Evolutionary conservation across 2,797 vertebrate species (phyloP).

Genomic region (Anguilla obscura): DNA sequence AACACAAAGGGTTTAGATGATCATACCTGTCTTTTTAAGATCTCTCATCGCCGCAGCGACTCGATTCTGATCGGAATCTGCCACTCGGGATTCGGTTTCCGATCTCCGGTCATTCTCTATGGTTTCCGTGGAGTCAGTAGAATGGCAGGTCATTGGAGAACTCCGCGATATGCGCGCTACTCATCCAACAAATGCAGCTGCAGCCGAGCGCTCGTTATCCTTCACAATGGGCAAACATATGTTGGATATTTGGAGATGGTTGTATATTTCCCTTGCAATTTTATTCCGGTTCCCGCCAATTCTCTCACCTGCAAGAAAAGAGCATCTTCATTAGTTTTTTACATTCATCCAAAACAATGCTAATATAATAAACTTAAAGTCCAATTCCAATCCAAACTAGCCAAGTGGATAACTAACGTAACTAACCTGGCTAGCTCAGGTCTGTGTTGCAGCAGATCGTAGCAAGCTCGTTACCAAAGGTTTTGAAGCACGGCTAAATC

Average conservation of each 20-base stretch:
- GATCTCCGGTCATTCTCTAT: conserved; percentile 61
- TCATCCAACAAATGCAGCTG: conserved; percentile 30
- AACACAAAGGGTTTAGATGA: neutral
- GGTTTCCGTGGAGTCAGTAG: conserved; percentile 67
- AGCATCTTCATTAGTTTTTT: neutral
- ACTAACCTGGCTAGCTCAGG: neutral
- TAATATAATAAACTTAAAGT: neutral
- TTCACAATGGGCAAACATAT: neutral
- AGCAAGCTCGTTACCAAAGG: neutral
- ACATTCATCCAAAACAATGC: neutral
- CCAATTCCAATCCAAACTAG: neutral
- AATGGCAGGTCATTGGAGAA: conserved; percentile 75
- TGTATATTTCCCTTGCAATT: conserved; percentile 28
- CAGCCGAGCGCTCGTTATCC: neutral
- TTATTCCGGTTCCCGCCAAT: neutral
- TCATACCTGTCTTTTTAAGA: conserved; percentile 69
- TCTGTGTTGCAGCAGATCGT: neutral
- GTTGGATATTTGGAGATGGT: neutral
- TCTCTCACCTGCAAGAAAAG: conserved; percentile 33
- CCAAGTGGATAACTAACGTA: neutral
- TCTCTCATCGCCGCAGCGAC: conserved; percentile 72
- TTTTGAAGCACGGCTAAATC: neutral
- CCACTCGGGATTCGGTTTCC: conserved; percentile 48
- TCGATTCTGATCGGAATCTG: conserved; percentile 65
- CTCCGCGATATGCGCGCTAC: conserved; percentile 24